Conservation (phyloP, 1,140 invertebrate species). For the Choristoneura fumiferana region DNA sequence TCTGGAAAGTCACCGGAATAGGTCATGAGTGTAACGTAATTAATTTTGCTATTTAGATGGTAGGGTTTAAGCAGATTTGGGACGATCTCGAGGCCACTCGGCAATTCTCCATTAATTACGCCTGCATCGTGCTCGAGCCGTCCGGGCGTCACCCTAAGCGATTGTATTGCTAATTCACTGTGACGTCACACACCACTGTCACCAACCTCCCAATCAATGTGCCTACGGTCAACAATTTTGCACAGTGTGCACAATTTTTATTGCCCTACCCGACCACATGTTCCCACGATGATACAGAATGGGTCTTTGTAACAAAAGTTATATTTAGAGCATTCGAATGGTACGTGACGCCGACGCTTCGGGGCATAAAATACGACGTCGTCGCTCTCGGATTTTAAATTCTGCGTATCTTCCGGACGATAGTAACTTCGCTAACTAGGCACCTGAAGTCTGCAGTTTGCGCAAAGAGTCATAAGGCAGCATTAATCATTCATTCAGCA, state of each 20-base stretch:
- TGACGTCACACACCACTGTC: slow-evolving; percentile 26
- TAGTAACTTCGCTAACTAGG: background rate
- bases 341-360: slow-evolving; percentile 4
- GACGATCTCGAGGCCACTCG: slow-evolving; percentile 43
- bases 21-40: background rate
- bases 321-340: background rate
- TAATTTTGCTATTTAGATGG: slow-evolving; percentile 8
- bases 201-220: slow-evolving; percentile 12
- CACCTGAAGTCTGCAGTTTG: background rate
- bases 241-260: slow-evolving; percentile 9
- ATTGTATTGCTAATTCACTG: slow-evolving; percentile 55
- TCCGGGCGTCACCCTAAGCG: slow-evolving; percentile 44
- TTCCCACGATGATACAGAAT: slow-evolving; percentile 2
- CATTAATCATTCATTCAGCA: slow-evolving; percentile 16
- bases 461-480: slow-evolving; percentile 1
- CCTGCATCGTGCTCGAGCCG: slow-evolving; percentile 29
- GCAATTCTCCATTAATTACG: slow-evolving; percentile 51
- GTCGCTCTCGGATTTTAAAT: slow-evolving; percentile 3
- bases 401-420: slow-evolving; percentile 2
- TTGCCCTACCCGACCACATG: slow-evolving; percentile 10
- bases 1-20: no score
- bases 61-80: slow-evolving; percentile 25
- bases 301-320: background rate
- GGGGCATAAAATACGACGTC: background rate
- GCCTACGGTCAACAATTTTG: slow-evolving; percentile 1